Conservation (phyloP, 2,113 vertebrate species). For the Corvus cornix region DNA sequence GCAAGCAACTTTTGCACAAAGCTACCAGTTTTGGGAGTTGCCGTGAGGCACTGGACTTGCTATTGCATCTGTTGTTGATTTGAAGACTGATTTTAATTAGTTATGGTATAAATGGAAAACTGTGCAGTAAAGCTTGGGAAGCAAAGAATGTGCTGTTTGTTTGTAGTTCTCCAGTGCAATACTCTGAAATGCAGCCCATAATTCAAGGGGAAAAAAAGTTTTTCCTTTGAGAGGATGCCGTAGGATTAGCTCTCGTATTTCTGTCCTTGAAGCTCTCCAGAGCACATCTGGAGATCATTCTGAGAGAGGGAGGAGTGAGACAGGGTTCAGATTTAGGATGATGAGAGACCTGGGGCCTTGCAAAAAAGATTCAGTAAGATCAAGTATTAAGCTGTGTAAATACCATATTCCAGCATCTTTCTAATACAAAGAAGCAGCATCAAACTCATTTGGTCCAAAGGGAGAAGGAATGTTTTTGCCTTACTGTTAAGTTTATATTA, state of each 20-base stretch:
- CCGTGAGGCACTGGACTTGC: background rate
- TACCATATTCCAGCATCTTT: background rate
- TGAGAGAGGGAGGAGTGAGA: background rate
- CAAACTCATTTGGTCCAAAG: background rate
- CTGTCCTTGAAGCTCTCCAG: constrained; percentile 21
- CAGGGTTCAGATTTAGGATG: background rate
- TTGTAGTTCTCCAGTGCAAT: constrained; percentile 4
- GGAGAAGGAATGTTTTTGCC: background rate
- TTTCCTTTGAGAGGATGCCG: constrained; percentile 33
- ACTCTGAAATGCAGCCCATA: constrained; percentile 25
- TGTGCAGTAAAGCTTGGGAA: constrained; percentile 24
- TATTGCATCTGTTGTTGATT: constrained; percentile 52
- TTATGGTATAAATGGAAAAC: constrained; percentile 63
- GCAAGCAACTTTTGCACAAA: background rate
- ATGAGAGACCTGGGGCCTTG: constrained; percentile 1
- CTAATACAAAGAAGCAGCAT: background rate
- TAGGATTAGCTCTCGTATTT: constrained; percentile 35
- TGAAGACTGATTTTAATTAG: constrained; percentile 67
- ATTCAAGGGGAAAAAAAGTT: background rate
- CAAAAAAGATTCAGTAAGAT: background rate
- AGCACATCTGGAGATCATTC: constrained; percentile 59
- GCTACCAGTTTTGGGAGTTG: background rate
- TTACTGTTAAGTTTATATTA: background rate
- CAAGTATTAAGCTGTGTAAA: background rate
- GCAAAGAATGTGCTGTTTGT: constrained; percentile 37